phyloP scores from a whole-genome alignment of 2,797 vertebrate genomes.

The Odontamblyopus lacepedii region DNA sequence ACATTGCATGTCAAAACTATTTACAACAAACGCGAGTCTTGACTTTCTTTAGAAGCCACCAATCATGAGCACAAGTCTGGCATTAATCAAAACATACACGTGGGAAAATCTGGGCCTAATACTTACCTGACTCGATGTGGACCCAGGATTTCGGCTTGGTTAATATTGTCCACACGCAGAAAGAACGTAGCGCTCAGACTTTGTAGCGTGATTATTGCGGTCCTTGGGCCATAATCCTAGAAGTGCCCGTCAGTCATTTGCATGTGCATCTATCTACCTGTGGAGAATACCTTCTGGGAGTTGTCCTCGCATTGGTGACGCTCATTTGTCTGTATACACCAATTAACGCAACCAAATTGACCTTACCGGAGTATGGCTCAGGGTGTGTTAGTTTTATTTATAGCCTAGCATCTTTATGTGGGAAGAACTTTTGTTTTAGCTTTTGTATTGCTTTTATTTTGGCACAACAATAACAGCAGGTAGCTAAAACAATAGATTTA shows the following conservation, averaged over 20 bases:
- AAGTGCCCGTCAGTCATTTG: conserved; percentile 25
- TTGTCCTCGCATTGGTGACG: conserved; percentile 42
- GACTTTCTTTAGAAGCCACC: not conserved
- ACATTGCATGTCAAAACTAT: not conserved
- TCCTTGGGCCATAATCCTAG: not conserved
- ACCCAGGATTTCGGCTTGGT: conserved; percentile 44
- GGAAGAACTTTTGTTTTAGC: not conserved
- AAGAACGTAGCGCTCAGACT: not conserved
- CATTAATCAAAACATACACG: not conserved
- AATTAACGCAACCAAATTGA: conserved; percentile 21
- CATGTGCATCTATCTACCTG: conserved; percentile 16
- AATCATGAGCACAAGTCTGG: not conserved
- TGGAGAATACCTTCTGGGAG: conserved; percentile 49
- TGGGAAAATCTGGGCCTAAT: not conserved
- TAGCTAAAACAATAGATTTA: not conserved
- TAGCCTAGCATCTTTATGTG: not conserved
- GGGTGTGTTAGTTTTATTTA: not conserved
- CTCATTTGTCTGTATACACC: conserved; percentile 27
- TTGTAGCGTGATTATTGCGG: not conserved
- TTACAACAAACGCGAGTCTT: not conserved
- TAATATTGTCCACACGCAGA: not conserved
- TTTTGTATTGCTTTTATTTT: not conserved
- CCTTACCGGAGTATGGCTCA: not conserved
- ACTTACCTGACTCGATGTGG: conserved; percentile 53
- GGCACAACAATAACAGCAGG: not conserved